Conservation (phyloP, 2,888 invertebrate genomes). For the Augiades crinisus region DNA sequence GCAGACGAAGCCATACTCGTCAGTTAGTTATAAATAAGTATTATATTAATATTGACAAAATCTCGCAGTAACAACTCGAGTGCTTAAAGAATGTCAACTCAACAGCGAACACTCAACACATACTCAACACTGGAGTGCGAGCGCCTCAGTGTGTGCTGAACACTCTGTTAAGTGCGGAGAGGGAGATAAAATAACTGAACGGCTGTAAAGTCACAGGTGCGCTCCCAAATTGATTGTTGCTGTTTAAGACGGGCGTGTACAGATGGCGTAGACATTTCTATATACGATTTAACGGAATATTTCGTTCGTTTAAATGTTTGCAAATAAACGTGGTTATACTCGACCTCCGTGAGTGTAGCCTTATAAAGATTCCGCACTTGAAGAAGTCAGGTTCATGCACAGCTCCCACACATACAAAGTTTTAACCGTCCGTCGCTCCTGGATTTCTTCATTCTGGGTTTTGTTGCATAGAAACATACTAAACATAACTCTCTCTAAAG, state of each 20-base stretch:
- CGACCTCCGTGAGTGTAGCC: no score
- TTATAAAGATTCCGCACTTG: no score
- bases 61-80: background rate
- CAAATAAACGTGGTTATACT: no score
- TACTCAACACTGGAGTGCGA: background rate
- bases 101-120: conserved; percentile 4
- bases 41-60: background rate
- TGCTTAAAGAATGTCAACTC: conserved; percentile 13
- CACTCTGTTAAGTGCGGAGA: background rate
- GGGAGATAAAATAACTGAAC: conserved; percentile 10
- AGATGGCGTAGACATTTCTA: background rate
- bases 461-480: no score
- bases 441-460: no score
- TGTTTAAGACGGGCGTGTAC: conserved; percentile 4
- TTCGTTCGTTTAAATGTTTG: no score
- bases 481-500: no score
- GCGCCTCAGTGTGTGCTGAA: conserved; percentile 15
- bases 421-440: no score
- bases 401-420: no score
- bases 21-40: background rate
- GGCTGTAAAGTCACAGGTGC: conserved; percentile 9
- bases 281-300: no score
- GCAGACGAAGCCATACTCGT: no score
- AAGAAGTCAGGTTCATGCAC: no score
- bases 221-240: conserved; percentile 20